A percentile compares a stretch with the other conserved stretches of the same genome.
Conservation (phyloP, 2,113 vertebrate species). For the Pelvicachromis taeniatus region DNA sequence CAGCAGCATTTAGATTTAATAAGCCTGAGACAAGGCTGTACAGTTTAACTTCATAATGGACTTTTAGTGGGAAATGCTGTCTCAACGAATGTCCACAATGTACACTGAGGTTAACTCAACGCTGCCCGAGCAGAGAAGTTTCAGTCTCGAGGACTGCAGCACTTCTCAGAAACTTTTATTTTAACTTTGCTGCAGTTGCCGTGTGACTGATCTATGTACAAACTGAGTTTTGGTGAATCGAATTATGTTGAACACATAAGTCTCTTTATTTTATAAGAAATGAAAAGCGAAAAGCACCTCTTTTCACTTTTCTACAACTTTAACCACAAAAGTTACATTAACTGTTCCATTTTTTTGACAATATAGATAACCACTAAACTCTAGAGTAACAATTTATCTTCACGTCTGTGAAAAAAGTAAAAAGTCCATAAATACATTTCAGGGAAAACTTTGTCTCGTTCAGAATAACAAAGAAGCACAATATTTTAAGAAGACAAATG, state of each 20-base stretch:
- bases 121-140: not conserved
- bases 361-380: not conserved
- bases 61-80: conserved; percentile 30
- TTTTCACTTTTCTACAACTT: not conserved
- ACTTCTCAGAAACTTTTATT: conserved; percentile 11
- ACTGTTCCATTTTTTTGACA: not conserved
- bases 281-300: not conserved
- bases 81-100: conserved; percentile 17
- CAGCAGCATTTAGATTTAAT: conserved; percentile 42
- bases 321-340: not conserved
- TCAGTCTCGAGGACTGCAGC: not conserved
- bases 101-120: not conserved
- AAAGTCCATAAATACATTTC: not conserved
- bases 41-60: conserved; percentile 17
- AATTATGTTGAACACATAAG: not conserved
- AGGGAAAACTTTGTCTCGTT: not conserved
- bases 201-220: not conserved
- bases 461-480: not conserved
- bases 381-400: not conserved
- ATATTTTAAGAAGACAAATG: not conserved
- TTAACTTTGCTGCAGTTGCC: not conserved
- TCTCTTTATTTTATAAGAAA: not conserved
- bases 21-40: conserved; percentile 30
- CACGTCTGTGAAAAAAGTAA: not conserved
- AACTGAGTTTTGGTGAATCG: not conserved